Conservation (phyloP, 2,113 vertebrate species). For the Phyllostomus discolor region DNA sequence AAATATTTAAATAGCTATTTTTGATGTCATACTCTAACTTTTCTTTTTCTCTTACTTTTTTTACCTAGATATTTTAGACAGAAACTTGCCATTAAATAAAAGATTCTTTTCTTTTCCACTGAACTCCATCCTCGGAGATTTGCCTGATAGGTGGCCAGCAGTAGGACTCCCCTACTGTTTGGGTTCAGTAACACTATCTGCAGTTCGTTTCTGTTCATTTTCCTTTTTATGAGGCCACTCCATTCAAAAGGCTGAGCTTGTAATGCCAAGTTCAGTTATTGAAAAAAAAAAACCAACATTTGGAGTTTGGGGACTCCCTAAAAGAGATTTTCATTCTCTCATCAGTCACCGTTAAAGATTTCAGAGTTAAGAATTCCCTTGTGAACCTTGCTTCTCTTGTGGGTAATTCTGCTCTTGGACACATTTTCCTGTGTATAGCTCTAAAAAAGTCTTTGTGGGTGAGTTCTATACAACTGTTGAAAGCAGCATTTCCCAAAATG, state of each 20-base stretch:
- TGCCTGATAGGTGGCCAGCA: no score
- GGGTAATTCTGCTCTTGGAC: neutral
- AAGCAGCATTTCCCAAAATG: neutral
- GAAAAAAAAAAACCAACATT: neutral
- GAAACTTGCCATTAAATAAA: no score
- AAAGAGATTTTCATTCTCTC: slow-evolving; percentile 25
- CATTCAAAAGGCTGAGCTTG: slow-evolving; percentile 1
- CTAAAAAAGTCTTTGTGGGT: neutral
- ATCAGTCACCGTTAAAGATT: slow-evolving; percentile 6
- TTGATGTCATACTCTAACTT: no score
- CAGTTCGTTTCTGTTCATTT: neutral
- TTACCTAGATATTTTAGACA: no score
- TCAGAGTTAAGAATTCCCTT: neutral
- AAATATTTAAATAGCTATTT: no score
- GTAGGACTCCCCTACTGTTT: no score
- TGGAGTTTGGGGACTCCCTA: neutral
- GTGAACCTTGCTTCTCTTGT: neutral
- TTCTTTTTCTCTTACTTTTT: no score
- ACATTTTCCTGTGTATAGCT: neutral
- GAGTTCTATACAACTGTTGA: neutral
- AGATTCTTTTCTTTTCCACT: no score
- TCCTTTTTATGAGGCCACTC: neutral
- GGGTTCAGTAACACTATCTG: neutral
- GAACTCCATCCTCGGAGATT: no score
- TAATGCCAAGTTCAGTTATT: neutral